Evolutionary conservation across 2,113 vertebrate species (phyloP).

Genomic region (Peromyscus maniculatus): DNA sequence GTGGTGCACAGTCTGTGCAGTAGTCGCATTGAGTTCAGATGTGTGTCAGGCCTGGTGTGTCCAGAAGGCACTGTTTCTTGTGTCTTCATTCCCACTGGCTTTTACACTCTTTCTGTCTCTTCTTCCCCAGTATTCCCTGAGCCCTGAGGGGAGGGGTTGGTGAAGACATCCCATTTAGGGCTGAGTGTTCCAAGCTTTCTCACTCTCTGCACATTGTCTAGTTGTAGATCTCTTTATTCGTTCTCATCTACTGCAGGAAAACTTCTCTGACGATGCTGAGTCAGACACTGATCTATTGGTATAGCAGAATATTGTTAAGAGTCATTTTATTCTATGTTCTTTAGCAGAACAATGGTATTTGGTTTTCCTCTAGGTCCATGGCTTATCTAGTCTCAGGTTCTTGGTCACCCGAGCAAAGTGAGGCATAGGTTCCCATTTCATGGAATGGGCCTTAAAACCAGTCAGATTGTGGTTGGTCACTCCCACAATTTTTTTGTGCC

Average conservation of each 20-base stretch:
- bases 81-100: neutral
- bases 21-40: neutral
- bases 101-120: neutral
- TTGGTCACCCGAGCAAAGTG: neutral
- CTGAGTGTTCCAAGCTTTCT: neutral
- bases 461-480: neutral
- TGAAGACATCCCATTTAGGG: neutral
- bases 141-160: neutral
- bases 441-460: neutral
- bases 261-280: neutral
- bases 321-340: neutral
- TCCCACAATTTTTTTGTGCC: neutral
- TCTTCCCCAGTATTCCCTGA: neutral
- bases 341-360: neutral
- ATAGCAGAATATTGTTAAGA: neutral
- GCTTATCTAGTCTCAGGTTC: neutral
- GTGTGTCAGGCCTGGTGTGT: neutral
- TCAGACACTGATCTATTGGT: neutral
- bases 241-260: neutral
- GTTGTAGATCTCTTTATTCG: neutral
- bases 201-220: neutral
- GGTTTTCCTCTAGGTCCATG: neutral
- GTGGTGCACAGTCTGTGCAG: too few species aligned
- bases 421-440: neutral
- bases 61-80: neutral